Evolutionary conservation across 2,113 vertebrate genomes (phyloP).

Genomic region (Odontesthes bonariensis): DNA sequence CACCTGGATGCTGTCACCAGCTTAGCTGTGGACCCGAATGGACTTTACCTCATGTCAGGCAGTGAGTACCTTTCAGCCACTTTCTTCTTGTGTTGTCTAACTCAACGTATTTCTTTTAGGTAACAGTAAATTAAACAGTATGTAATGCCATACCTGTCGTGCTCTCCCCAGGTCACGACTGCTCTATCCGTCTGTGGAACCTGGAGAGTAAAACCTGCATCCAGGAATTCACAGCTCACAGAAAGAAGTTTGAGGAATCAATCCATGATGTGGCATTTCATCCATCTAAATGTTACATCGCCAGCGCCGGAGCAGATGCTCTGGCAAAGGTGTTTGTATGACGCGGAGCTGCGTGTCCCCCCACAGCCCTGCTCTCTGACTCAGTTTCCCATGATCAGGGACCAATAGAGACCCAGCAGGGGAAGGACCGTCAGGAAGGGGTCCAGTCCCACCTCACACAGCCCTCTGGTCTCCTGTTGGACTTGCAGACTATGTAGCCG

Average conservation of each 20-base stretch:
- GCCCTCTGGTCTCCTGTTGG: conserved; percentile 65
- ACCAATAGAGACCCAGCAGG: conserved; percentile 73
- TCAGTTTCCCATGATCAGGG: conserved; percentile 83
- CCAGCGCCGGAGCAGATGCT: conserved; percentile 97
- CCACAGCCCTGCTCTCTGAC: conserved; percentile 81
- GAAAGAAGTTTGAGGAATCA: conserved; percentile 98
- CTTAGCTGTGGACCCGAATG: conserved; percentile 97
- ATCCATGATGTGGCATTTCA: conserved; percentile 99
- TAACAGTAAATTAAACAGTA: not conserved
- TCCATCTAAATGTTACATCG: conserved; percentile 97
- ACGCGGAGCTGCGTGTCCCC: conserved; percentile 78
- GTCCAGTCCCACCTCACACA: conserved; percentile 63
- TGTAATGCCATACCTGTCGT: not conserved
- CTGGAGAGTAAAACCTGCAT: conserved; percentile 99
- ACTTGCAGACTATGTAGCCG: conserved; percentile 71
- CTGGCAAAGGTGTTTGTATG: conserved; percentile 99
- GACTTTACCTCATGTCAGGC: conserved; percentile 99
- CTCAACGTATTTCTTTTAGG: not conserved
- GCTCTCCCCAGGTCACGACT: conserved; percentile 91
- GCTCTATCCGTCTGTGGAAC: conserved; percentile 98
- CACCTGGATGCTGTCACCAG: conserved; percentile 98
- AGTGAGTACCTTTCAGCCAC: conserved; percentile 87
- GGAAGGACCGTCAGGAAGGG: conserved; percentile 64
- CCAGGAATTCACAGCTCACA: conserved; percentile 98
- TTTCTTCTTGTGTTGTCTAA: not conserved